Percentiles rank a stretch among this genome's conserved stretches.
Evolutionary conservation across 2,113 vertebrate species (phyloP).

Genomic region (Alethe diademata): DNA sequence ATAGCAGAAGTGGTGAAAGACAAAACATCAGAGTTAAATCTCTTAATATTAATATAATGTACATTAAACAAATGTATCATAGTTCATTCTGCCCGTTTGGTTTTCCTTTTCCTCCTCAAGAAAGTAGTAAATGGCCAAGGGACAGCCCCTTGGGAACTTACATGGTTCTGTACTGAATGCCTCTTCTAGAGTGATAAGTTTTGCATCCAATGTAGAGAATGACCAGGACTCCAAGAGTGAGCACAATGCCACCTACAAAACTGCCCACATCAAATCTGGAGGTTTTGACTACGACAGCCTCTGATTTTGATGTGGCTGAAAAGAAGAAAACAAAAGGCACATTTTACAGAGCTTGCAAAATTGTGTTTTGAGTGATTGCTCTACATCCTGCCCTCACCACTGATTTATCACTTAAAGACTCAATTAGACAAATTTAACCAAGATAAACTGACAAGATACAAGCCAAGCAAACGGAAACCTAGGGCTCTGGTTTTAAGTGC

Average conservation of each 20-base stretch:
- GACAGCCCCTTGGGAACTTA: constrained; percentile 54
- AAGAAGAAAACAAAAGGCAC: not conserved
- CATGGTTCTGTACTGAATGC: constrained; percentile 81
- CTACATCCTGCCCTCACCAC: not conserved
- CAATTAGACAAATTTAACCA: not conserved
- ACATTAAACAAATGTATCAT: not conserved
- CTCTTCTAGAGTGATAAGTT: constrained; percentile 76
- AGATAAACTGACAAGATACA: not conserved
- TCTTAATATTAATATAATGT: not conserved
- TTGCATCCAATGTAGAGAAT: constrained; percentile 77
- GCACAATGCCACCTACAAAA: constrained; percentile 79
- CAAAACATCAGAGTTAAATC: not conserved
- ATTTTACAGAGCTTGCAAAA: not conserved
- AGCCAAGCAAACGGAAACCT: not conserved
- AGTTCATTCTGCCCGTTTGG: not conserved
- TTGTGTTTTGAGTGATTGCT: not conserved
- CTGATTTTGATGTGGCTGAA: constrained; percentile 60
- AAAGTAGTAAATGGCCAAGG: not conserved
- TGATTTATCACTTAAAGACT: not conserved
- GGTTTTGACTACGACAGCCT: not conserved
- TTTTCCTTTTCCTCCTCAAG: not conserved
- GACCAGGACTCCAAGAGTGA: constrained; percentile 73
- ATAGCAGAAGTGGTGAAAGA: not conserved
- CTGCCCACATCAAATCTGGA: constrained; percentile 77
- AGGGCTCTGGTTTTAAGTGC: not conserved